Conservation (phyloP, 2,797 vertebrate species). For the Todus mexicanus region DNA sequence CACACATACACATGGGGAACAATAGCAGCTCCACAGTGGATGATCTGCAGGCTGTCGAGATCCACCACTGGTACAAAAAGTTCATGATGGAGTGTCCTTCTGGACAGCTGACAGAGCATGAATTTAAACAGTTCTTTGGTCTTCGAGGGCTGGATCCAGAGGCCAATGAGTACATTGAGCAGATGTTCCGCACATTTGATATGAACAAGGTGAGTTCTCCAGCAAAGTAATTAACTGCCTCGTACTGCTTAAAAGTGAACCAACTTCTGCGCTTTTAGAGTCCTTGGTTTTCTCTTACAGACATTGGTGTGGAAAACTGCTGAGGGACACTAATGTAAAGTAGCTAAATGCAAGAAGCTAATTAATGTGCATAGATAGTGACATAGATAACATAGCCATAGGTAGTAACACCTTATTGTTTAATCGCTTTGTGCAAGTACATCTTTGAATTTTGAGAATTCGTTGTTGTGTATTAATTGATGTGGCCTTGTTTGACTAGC, state of each 20-base stretch:
- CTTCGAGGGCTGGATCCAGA: slow-evolving; percentile 84
- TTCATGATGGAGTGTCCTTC: slow-evolving; percentile 94
- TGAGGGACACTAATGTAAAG: background rate
- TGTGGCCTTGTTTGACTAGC: background rate
- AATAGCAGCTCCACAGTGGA: slow-evolving; percentile 82
- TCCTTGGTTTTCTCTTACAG: background rate
- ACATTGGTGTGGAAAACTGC: background rate
- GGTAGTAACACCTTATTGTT: background rate
- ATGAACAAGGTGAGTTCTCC: slow-evolving; percentile 87
- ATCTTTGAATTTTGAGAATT: background rate
- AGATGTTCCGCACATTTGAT: slow-evolving; percentile 93
- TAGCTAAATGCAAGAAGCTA: background rate
- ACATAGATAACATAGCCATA: background rate
- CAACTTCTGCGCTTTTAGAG: background rate
- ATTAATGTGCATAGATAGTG: background rate
- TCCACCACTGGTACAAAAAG: slow-evolving; percentile 96
- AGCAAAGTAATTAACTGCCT: background rate
- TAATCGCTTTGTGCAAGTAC: background rate
- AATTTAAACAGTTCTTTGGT: slow-evolving; percentile 94
- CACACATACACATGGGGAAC: slow-evolving; percentile 78
- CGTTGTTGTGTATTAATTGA: background rate
- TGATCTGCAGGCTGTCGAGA: slow-evolving; percentile 88
- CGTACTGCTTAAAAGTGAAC: background rate
- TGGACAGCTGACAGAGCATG: slow-evolving; percentile 89
- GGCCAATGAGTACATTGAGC: slow-evolving; percentile 90